A percentile compares a stretch with the other conserved stretches of the same genome.
These are phyloP conservation scores for Armadillidium nasatum DNA, from an alignment of 1,140 invertebrate species.

Conservation along the genomic window DNA sequence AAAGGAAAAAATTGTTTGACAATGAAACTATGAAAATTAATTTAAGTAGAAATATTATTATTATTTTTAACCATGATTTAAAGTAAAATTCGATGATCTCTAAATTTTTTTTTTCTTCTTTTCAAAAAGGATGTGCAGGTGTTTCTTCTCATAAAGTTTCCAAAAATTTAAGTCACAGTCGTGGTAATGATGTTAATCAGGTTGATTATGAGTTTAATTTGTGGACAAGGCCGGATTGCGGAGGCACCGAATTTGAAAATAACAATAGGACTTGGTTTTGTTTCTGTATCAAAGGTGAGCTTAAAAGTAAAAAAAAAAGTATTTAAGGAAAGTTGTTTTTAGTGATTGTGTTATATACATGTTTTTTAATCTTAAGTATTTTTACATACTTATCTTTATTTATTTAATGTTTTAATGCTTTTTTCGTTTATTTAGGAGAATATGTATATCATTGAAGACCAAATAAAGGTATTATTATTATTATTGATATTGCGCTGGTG, in stretches of 20 bases:
- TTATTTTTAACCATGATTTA: neutral
- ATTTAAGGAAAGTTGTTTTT: too few relatives aligned
- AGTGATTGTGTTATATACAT: neutral
- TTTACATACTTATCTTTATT: neutral
- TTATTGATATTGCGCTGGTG: too few relatives aligned
- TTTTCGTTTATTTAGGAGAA: neutral
- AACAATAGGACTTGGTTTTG: conserved; percentile 90
- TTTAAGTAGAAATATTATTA: neutral
- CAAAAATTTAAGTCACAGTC: neutral
- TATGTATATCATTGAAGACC: neutral
- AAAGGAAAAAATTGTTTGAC: too few relatives aligned
- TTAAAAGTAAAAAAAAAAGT: neutral
- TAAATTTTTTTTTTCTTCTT: neutral
- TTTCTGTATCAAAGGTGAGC: conserved; percentile 70
- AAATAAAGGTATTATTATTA: neutral
- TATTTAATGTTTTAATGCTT: neutral
- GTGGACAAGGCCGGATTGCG: conserved; percentile 85
- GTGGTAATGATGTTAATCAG: neutral
- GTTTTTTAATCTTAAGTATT: neutral
- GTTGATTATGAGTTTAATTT: conserved; percentile 68
- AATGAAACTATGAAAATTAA: too few relatives aligned
- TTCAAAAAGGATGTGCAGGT: neutral
- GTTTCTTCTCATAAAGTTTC: neutral
- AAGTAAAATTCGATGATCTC: neutral
- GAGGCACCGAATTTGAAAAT: conserved; percentile 82